Conservation (phyloP, 2,113 vertebrate species). For the Ptyas mucosa region DNA sequence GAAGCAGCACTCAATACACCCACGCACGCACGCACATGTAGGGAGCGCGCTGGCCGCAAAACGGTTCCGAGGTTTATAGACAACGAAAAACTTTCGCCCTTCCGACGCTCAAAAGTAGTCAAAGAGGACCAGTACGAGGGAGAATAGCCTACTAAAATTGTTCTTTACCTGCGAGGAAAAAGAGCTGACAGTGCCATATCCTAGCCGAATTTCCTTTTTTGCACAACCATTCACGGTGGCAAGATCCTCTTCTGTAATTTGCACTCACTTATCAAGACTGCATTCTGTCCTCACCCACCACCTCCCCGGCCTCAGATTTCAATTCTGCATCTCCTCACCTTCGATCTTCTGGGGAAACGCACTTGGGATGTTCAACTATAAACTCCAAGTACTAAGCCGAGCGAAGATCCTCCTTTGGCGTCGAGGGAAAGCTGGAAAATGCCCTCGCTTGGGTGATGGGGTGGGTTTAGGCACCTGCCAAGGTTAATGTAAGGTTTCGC, state of each 20-base stretch:
- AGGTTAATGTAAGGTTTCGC: not conserved
- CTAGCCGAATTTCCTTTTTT: not conserved
- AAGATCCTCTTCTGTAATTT: not conserved
- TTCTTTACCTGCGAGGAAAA: not conserved
- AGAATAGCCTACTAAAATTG: not conserved
- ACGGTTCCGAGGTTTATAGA: not conserved
- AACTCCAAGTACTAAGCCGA: not conserved
- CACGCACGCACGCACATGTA: not conserved
- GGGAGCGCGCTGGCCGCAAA: not conserved
- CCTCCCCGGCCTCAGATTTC: not conserved
- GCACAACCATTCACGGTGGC: too few species aligned
- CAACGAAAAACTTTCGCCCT: not conserved
- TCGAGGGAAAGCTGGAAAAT: not conserved
- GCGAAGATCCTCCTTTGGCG: not conserved
- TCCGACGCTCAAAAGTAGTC: not conserved
- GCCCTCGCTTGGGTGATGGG: not conserved
- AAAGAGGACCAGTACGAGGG: not conserved
- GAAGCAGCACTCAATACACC: not conserved
- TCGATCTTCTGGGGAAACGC: not conserved
- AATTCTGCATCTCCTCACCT: not conserved
- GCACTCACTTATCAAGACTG: too few species aligned
- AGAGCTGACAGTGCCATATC: not conserved
- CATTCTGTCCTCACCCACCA: not conserved
- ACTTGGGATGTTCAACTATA: not conserved
- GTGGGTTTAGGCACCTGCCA: not conserved